Evolutionary conservation across 2,888 invertebrate genomes (phyloP), one percentile per base, ranked within the genome.

Genomic region (Drosophila atripex): DNA sequence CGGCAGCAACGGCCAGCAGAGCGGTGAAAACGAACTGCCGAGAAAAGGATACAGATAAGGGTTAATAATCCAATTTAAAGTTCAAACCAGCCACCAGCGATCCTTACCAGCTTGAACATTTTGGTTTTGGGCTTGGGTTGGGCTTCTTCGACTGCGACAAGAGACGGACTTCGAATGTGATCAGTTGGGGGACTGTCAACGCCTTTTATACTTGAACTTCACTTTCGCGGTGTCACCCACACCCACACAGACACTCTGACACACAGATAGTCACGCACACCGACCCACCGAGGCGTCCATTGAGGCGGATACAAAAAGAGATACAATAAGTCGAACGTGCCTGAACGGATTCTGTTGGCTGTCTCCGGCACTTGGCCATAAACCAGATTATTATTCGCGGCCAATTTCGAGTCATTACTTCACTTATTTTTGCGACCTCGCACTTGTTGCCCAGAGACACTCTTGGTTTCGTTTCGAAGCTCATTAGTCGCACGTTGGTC

Each of bases 31-130:
- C 91, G 68, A 78, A 80, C 74, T 80, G 45, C 11, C 0, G n/a
- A n/a, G n/a, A 12, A 16, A 45, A 3, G 11, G 30, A 32, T 0
- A 8, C 21, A 4, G 21, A 21, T 1, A 1, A 14, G 5, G 21
- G 11, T 47, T 35, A 18, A 16, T 43, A 58, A 47, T 18, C 16
- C 58, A 38, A 6, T 38, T 16, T 14, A 4, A 1, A 3, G 2
- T 18, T 18, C 8, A 23, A 43, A 12, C 2, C 43, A 4, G 5
- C 9, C 18, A 16, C 9, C 18, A 41, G 11, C n/a, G 45, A 16
- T 38, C 76, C 90, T 90, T 76, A 90, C 90, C 90, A 91, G 89
- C 88, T 90, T 90, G 89, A 88, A 91, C 90, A 90, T 90, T 73
- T 90, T 90, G 88, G 61, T 47, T 45, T 51, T 56, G 12, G 56